Evolutionary conservation across 2,113 vertebrate genomes (phyloP).

Genomic region (human): GRCh38 chr17:8709001-8709500

Average conservation of each 20-base stretch:
- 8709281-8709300: not conserved
- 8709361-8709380: not conserved
- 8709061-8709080: not conserved
- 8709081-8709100: not conserved
- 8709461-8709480: not conserved
- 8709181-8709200: not conserved
- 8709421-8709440: not conserved
- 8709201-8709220: too few species aligned
- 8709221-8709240: not conserved
- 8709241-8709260: not conserved
- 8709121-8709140: not conserved
- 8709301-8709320: not conserved
- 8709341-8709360: accelerated
- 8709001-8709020: not conserved
- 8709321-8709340: not conserved
- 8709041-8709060: not conserved
- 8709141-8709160: not conserved
- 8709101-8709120: not conserved
- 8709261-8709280: not conserved
- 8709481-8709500: not conserved
- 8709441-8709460: not conserved
- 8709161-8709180: not conserved
- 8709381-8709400: not conserved
- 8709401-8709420: too few species aligned
- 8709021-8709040: not conserved